Conservation (phyloP, 2,797 vertebrate genomes). For the Macropodus opercularis region DNA sequence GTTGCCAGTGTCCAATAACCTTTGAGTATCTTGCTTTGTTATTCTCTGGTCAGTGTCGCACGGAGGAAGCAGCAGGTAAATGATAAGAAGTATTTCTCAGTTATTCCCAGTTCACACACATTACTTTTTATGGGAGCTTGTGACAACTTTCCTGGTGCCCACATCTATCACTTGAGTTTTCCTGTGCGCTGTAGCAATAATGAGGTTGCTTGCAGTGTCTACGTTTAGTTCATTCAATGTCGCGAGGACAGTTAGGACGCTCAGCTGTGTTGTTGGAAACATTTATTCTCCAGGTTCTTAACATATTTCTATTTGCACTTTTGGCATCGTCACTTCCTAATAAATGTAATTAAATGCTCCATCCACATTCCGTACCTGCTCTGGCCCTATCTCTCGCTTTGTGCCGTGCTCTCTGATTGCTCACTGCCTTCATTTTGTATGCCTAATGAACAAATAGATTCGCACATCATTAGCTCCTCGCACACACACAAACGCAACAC, state of each 20-base stretch:
- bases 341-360: slow-evolving; percentile 29
- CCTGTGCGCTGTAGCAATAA: slow-evolving; percentile 60
- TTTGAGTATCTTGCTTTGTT: slow-evolving; percentile 42
- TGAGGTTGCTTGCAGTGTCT: slow-evolving; percentile 57
- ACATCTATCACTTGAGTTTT: slow-evolving; percentile 73
- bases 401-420: slow-evolving; percentile 23
- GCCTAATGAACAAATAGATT: slow-evolving; percentile 63
- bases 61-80: slow-evolving; percentile 58
- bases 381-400: slow-evolving; percentile 6
- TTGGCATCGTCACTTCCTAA: slow-evolving; percentile 9
- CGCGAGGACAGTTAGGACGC: slow-evolving; percentile 56
- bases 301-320: slow-evolving; percentile 16
- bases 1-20: slow-evolving; percentile 41
- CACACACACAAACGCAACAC: slow-evolving; percentile 37
- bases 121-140: slow-evolving; percentile 68
- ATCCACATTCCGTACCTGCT: not conserved
- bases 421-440: slow-evolving; percentile 52
- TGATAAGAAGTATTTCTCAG: slow-evolving; percentile 75
- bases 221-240: slow-evolving; percentile 77
- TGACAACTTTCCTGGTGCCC: slow-evolving; percentile 66
- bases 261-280: slow-evolving; percentile 16
- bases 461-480: slow-evolving; percentile 50
- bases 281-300: slow-evolving; percentile 20
- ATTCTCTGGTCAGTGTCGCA: slow-evolving; percentile 41
- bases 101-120: slow-evolving; percentile 67